Percentiles rank a stretch among this genome's conserved stretches.
phyloP scores from a whole-genome alignment of 2,113 vertebrate genomes.

The Corythoichthys haematopterus region DNA sequence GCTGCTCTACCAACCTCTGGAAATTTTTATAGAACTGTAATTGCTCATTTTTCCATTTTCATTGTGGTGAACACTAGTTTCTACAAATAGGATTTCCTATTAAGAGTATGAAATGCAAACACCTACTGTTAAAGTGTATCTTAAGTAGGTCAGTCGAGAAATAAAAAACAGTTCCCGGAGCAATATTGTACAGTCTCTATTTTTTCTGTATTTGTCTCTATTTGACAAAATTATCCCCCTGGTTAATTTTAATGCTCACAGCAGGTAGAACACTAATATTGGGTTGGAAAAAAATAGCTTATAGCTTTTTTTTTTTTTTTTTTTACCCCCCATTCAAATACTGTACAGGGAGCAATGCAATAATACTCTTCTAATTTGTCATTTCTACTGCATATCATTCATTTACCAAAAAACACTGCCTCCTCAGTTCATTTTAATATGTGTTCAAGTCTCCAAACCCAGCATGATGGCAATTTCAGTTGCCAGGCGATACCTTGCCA shows the following conservation, averaged over 20 bases:
- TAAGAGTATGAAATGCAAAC: too few species aligned
- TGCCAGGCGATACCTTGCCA: constrained; percentile 44
- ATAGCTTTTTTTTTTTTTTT: too few species aligned
- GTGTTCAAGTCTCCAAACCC: constrained; percentile 38
- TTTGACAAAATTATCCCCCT: too few species aligned
- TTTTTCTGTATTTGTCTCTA: too few species aligned
- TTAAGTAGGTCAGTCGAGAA: too few species aligned
- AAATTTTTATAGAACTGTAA: background rate
- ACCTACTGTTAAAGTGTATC: too few species aligned
- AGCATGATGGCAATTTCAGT: constrained; percentile 31
- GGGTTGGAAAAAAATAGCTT: too few species aligned
- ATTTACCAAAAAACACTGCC: constrained; percentile 16
- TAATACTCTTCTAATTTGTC: background rate
- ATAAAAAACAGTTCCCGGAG: too few species aligned
- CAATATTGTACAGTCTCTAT: too few species aligned
- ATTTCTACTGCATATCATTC: constrained; percentile 8
- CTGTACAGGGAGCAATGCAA: background rate
- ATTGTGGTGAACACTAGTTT: background rate
- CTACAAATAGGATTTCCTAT: background rate
- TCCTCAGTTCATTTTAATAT: constrained; percentile 54
- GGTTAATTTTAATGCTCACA: too few species aligned
- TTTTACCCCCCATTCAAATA: background rate
- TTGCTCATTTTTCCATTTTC: background rate
- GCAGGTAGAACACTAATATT: too few species aligned
- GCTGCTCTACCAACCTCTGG: too few species aligned